phyloP scores from a whole-genome alignment of 1,140 invertebrate genomes.

The Conopomorpha cramerella region DNA sequence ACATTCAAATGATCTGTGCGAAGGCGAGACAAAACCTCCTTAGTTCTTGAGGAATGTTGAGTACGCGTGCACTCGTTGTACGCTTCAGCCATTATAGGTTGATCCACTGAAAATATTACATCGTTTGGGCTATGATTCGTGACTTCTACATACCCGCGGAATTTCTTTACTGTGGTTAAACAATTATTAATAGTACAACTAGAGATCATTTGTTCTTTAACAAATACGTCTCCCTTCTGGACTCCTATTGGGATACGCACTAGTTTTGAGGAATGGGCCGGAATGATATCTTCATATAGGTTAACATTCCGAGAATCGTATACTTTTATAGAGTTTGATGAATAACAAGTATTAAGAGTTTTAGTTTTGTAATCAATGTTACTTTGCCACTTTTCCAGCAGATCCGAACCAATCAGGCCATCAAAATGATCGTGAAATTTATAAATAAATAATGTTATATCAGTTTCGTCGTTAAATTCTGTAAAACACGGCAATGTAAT shows the following conservation, averaged over 20 bases:
- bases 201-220: background rate
- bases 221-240: too few relatives aligned
- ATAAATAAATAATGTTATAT: constrained; percentile 2
- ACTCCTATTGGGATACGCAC: constrained; percentile 9
- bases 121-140: constrained; percentile 6
- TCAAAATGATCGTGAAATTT: constrained; percentile 3
- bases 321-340: constrained; percentile 5
- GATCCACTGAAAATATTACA: constrained; percentile 9
- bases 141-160: constrained; percentile 6
- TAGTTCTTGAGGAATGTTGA: background rate
- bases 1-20: constrained; percentile 7
- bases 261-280: constrained; percentile 9
- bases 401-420: constrained; percentile 7
- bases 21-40: constrained; percentile 6
- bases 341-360: constrained; percentile 4
- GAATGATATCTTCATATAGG: constrained; percentile 10
- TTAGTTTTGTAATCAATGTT: constrained; percentile 9
- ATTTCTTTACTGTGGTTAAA: constrained; percentile 7
- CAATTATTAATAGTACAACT: constrained; percentile 6
- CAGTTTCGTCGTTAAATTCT: background rate
- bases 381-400: constrained; percentile 4
- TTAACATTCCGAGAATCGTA: too few relatives aligned
- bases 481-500: background rate
- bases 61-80: constrained; percentile 5
- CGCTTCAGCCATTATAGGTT: constrained; percentile 5